These are phyloP conservation scores for Pangasius krempfi DNA, from an alignment of 2,797 vertebrate genomes.

Conservation along the genomic window DNA sequence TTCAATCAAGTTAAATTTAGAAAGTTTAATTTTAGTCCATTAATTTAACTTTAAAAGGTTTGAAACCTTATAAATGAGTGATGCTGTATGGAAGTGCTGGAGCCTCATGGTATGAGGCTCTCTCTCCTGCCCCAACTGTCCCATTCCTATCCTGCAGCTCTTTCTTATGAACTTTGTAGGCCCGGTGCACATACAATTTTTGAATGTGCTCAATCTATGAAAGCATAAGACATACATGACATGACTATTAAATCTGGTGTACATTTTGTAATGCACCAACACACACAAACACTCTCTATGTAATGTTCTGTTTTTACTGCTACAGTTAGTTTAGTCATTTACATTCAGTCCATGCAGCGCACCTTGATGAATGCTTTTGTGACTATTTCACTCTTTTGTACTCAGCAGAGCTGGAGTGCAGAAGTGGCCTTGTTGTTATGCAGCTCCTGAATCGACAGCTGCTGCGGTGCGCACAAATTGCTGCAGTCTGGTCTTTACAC, in stretches of 20 bases:
- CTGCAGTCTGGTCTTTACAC: no score
- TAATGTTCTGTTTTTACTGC: background rate
- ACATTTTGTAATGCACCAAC: background rate
- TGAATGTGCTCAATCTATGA: conserved; percentile 71
- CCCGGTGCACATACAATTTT: conserved; percentile 63
- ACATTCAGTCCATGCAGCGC: background rate
- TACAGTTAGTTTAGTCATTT: background rate
- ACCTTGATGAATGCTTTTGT: conserved; percentile 59
- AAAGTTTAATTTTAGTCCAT: background rate
- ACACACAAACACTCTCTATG: background rate
- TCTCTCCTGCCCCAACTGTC: conserved; percentile 54
- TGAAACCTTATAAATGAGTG: background rate
- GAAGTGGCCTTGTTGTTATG: conserved; percentile 53
- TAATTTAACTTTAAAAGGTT: background rate
- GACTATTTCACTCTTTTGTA: conserved; percentile 56
- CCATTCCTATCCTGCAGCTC: conserved; percentile 62
- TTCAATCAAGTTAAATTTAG: background rate
- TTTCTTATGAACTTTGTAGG: conserved; percentile 63
- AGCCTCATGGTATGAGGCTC: conserved; percentile 69
- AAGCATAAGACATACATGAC: background rate
- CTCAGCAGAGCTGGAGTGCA: conserved; percentile 59
- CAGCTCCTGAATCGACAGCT: no score
- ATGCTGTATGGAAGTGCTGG: conserved; percentile 62
- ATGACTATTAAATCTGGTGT: background rate
- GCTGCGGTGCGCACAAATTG: no score